phyloP scores from a whole-genome alignment of 2,888 invertebrate species.

The Orthosia incerta region DNA sequence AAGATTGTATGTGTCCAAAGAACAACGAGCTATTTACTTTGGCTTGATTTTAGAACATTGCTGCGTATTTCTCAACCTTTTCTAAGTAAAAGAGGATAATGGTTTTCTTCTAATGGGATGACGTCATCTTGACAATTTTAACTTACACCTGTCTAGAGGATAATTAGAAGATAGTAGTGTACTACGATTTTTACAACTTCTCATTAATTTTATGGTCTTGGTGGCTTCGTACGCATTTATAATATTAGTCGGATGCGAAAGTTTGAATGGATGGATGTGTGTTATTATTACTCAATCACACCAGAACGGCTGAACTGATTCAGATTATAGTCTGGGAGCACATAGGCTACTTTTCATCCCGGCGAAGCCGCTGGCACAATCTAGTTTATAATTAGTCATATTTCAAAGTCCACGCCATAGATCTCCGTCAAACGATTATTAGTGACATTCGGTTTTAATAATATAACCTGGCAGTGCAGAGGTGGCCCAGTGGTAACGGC shows the following conservation, averaged over 20 bases:
- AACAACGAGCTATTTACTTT: neutral
- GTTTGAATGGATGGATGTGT: too few species aligned
- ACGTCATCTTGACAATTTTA: constrained; percentile 35
- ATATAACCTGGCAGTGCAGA: too few species aligned
- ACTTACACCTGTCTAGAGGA: constrained; percentile 16
- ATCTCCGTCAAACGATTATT: neutral
- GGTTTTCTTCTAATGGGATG: constrained; percentile 43
- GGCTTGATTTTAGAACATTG: neutral
- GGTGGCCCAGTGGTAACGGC: too few species aligned
- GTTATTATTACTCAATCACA: too few species aligned
- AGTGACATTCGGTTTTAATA: neutral
- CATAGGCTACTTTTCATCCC: too few species aligned
- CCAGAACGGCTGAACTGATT: too few species aligned
- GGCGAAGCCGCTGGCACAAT: too few species aligned
- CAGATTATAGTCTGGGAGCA: too few species aligned
- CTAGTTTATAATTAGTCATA: too few species aligned
- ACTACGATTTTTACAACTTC: constrained; percentile 17
- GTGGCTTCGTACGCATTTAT: too few species aligned
- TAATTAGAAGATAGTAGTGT: constrained; percentile 25
- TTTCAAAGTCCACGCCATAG: neutral
- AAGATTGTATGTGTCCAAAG: neutral
- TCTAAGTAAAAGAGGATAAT: constrained; percentile 52
- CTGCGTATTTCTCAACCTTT: constrained; percentile 31
- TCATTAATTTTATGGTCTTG: constrained; percentile 19
- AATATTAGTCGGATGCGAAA: too few species aligned